A percentile compares a stretch with the other conserved stretches of the same genome.
Conservation (phyloP, 2,888 invertebrate species). For the Piscicola geometra region DNA sequence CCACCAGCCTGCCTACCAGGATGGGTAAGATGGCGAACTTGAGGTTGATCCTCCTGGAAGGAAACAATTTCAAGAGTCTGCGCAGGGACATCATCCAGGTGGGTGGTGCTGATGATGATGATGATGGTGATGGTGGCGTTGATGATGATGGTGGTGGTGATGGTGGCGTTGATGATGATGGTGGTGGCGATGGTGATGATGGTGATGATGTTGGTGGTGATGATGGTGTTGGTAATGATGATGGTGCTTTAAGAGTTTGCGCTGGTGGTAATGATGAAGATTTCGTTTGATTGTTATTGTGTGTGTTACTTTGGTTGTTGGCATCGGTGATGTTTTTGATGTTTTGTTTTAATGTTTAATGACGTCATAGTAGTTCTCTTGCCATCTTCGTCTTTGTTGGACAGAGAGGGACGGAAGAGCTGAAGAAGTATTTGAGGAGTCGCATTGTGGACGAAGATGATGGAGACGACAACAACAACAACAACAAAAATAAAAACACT, state of each 20-base stretch:
- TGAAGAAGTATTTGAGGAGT: slow-evolving; percentile 66
- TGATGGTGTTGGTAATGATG: no score
- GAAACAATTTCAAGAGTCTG: slow-evolving; percentile 76
- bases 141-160: no score
- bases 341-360: not conserved
- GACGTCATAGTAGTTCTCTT: no score
- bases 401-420: slow-evolving; percentile 57
- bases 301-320: no score
- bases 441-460: slow-evolving; percentile 50
- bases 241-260: no score
- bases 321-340: slow-evolving; percentile 4
- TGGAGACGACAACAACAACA: not conserved
- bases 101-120: slow-evolving; percentile 29
- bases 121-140: no score
- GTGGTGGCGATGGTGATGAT: no score
- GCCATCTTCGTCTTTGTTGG: not conserved
- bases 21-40: slow-evolving; percentile 70
- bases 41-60: slow-evolving; percentile 76
- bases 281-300: no score
- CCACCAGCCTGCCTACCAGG: slow-evolving; percentile 66
- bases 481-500: not conserved
- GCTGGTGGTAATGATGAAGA: no score
- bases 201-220: no score
- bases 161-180: slow-evolving; percentile 3
- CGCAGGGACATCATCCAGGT: slow-evolving; percentile 73